Evolutionary conservation across 2,113 vertebrate genomes (phyloP), one percentile per base, ranked within the genome.

Genomic region (Lanius collurio): DNA sequence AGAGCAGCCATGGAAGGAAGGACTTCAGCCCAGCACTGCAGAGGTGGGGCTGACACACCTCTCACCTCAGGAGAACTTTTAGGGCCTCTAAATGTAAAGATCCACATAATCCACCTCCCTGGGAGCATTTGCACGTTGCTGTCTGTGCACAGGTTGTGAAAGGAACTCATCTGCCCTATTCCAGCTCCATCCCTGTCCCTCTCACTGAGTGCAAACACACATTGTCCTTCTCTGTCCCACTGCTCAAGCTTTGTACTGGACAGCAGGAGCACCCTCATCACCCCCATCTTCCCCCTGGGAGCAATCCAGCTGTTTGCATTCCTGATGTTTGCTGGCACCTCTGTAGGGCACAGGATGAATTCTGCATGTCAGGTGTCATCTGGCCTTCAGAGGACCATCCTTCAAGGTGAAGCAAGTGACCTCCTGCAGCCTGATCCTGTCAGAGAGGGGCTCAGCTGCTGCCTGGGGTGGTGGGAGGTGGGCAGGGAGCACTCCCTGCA

Each of bases 261-360:
- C 67, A 77, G 21, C 41, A 64, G 84, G 39, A 89, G 33, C 55
- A 13, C 15, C 69, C 70, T 28, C 23, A 26, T 26, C 46, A 18
- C 7, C 50, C 73, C 6, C 6, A 27, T 24, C 14, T 35, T 24
- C 35, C 9, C 69, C 46, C 1, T 0, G 1, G 74, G 15, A 74
- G 31, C 73, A n/a, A 24, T 62, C 41, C 41, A 39, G 37, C 59
- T 78, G 0, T 78, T 16, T 7, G 16, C 28, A 14, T 42, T 55
- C 3, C 1, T 39, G 70, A 21, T 10, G 13, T 53, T 14, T 82
- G 27, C 2, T 70, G 69, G 55, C 52, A 50, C n/a, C 56, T 70
- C 60, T 31, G 26, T 9, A 57, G 30, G 73, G 16, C 55, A 81
- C 44, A 27, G 50, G 22, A n/a, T 35, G 16, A 70, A 59, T 90